Evolutionary conservation across 2,888 invertebrate genomes (phyloP).

Genomic region (Tricholauxania praeusta): DNA sequence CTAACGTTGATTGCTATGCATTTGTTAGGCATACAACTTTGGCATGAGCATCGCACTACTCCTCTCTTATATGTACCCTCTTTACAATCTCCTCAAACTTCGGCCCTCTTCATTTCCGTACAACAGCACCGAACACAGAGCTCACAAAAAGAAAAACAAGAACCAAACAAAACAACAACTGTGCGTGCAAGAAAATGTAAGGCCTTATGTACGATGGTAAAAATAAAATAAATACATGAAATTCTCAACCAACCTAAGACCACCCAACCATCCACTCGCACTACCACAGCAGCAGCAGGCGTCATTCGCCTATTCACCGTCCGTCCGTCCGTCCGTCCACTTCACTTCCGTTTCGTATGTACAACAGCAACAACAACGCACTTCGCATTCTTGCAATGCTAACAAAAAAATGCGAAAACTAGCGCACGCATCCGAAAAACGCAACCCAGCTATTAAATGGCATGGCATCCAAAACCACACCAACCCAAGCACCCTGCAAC

Average conservation of each 20-base stretch:
- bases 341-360: slow-evolving; percentile 12
- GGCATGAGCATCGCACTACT: background rate
- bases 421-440: slow-evolving; percentile 52
- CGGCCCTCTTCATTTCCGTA: background rate
- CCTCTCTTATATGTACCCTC: background rate
- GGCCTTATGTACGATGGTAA: slow-evolving; percentile 18
- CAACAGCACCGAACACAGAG: background rate
- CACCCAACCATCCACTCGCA: slow-evolving; percentile 21
- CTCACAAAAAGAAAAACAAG: background rate
- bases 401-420: slow-evolving; percentile 47
- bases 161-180: slow-evolving; percentile 29
- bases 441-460: slow-evolving; percentile 51
- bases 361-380: slow-evolving; percentile 20
- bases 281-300: slow-evolving; percentile 17
- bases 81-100: background rate
- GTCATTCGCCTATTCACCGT: slow-evolving; percentile 21
- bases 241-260: slow-evolving; percentile 4
- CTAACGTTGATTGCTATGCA: slow-evolving; percentile 32
- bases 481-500: background rate
- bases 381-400: slow-evolving; percentile 41
- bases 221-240: slow-evolving; percentile 32
- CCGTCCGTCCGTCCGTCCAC: slow-evolving; percentile 23
- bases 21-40: slow-evolving; percentile 7
- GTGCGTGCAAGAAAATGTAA: slow-evolving; percentile 27
- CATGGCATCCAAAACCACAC: slow-evolving; percentile 24